Conservation (phyloP, 2,797 vertebrate species). For the Telmatherina bonti region DNA sequence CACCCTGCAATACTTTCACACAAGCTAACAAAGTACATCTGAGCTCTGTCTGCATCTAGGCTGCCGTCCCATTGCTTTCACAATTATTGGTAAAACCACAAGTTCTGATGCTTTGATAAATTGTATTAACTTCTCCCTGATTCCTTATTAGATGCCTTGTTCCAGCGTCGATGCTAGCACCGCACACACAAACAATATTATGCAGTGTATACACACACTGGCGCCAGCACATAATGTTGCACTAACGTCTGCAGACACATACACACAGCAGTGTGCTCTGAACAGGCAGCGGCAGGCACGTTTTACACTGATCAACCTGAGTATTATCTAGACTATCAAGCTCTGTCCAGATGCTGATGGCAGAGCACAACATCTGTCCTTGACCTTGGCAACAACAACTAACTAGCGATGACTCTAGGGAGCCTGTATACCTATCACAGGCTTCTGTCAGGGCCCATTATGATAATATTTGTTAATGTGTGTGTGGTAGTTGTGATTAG, state of each 20-base stretch:
- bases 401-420: background rate
- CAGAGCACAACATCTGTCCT: constrained; percentile 53
- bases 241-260: background rate
- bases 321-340: constrained; percentile 9
- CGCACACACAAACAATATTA: background rate
- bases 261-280: constrained; percentile 18
- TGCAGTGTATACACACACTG: background rate
- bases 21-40: constrained; percentile 39
- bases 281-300: constrained; percentile 4
- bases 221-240: background rate
- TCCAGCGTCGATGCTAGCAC: constrained; percentile 6
- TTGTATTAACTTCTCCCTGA: constrained; percentile 44
- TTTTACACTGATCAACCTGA: constrained; percentile 36
- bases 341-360: constrained; percentile 37
- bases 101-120: constrained; percentile 37
- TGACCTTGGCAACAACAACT: constrained; percentile 58
- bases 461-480: constrained; percentile 28
- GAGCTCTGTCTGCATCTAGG: constrained; percentile 16
- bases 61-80: constrained; percentile 33
- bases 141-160: constrained; percentile 52
- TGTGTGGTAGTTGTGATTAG: too few species aligned
- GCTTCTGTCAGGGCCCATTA: constrained; percentile 37
- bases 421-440: constrained; percentile 22
- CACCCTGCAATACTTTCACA: constrained; percentile 28
- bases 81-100: constrained; percentile 41